Percentiles rank a stretch among this genome's conserved stretches.
phyloP scores from a whole-genome alignment of 2,113 vertebrate species.

The Campylomormyrus numenius region DNA sequence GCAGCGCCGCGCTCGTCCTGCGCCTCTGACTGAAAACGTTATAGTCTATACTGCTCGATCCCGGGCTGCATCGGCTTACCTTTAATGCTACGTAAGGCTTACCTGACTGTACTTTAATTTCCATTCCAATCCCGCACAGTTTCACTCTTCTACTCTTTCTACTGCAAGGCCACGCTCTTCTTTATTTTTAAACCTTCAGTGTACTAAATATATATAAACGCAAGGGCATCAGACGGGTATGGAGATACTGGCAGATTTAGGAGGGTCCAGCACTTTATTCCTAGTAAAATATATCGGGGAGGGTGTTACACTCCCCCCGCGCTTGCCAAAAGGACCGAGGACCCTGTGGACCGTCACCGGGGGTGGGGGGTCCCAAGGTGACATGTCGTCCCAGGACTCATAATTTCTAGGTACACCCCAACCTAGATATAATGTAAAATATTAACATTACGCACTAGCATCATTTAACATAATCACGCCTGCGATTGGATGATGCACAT shows the following conservation, averaged over 20 bases:
- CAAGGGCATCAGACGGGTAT: background rate
- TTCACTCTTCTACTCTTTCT: background rate
- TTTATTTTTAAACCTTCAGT: background rate
- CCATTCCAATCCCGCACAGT: background rate
- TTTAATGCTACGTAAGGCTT: background rate
- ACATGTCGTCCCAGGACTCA: background rate
- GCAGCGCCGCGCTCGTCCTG: background rate
- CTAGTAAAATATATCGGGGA: background rate
- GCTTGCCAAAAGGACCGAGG: background rate
- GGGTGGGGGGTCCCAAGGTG: background rate
- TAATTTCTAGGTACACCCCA: background rate
- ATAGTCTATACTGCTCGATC: background rate
- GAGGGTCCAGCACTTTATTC: background rate
- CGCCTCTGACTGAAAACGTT: background rate
- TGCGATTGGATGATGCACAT: background rate
- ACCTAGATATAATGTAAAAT: background rate
- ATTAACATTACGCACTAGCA: background rate
- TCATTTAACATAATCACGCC: background rate
- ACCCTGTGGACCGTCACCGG: background rate
- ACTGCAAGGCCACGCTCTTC: background rate
- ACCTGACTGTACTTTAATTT: background rate
- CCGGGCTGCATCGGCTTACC: background rate
- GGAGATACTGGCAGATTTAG: background rate
- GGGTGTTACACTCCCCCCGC: background rate
- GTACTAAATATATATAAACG: background rate